These are phyloP conservation scores for Bergia sp. DNA, from an alignment of 92 coral and sea anemone species.

Conservation along the genomic window DNA sequence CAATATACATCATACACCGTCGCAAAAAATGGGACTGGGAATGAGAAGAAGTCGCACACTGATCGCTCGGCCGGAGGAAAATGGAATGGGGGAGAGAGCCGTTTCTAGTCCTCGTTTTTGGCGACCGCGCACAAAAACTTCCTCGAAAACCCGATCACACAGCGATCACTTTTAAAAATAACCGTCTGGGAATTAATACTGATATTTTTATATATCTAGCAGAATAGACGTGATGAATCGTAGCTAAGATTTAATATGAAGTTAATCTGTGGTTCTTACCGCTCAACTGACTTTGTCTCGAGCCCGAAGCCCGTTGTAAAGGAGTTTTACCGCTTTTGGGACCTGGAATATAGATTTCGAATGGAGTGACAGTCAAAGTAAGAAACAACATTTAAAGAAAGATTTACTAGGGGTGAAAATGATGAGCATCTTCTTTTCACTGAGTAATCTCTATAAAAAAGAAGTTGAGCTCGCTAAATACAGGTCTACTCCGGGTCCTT, in stretches of 20 bases:
- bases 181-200: too few relatives aligned
- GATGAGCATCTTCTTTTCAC: not conserved
- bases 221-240: not conserved
- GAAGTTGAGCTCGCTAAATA: not conserved
- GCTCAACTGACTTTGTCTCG: slow-evolving; percentile 62
- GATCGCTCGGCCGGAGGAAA: too few relatives aligned
- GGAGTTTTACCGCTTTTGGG: slow-evolving; percentile 58
- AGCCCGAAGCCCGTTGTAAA: slow-evolving; percentile 36
- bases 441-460: too few relatives aligned
- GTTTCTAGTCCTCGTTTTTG: too few relatives aligned
- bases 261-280: slow-evolving; percentile 36
- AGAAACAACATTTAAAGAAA: not conserved
- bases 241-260: not conserved
- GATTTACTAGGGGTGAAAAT: not conserved
- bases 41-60: too few relatives aligned
- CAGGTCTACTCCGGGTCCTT: too few relatives aligned
- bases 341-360: slow-evolving; percentile 26
- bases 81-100: too few relatives aligned
- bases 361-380: not conserved
- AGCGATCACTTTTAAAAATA: too few relatives aligned
- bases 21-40: too few relatives aligned
- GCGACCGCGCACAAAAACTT: too few relatives aligned
- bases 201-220: not conserved
- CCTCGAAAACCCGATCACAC: too few relatives aligned
- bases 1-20: too few relatives aligned